Evolutionary conservation across 2,888 invertebrate species (phyloP).

Genomic region (Dorcus parallelipipedus): DNA sequence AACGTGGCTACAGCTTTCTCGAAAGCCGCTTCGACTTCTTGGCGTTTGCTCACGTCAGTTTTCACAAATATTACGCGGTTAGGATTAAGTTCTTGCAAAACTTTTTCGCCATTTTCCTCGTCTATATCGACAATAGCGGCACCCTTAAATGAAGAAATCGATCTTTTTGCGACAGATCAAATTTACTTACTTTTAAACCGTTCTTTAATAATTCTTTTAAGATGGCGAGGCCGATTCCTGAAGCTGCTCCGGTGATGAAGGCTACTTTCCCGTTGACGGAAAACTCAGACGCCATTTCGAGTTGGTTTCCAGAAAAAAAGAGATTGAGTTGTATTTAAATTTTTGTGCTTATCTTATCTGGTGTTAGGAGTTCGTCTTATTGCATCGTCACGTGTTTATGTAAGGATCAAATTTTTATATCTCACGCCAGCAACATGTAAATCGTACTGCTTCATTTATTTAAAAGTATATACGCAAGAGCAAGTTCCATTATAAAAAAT

Average conservation of each 20-base stretch:
- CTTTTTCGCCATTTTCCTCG: constrained; percentile 9
- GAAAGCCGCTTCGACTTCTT: constrained; percentile 17
- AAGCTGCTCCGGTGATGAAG: constrained; percentile 32
- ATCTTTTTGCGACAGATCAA: background rate
- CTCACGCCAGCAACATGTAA: no score
- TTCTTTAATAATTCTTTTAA: constrained; percentile 27
- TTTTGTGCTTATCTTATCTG: no score
- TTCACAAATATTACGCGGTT: constrained; percentile 11
- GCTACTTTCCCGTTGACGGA: constrained; percentile 26
- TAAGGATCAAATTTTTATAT: no score
- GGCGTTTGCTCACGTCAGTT: constrained; percentile 16
- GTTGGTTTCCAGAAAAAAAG: no score
- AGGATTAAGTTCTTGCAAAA: constrained; percentile 5
- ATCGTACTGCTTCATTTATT: no score
- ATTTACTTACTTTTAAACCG: constrained; percentile 22
- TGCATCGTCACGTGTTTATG: no score
- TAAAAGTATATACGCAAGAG: no score
- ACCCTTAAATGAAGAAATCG: constrained; percentile 5
- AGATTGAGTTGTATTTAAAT: no score
- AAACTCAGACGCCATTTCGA: background rate
- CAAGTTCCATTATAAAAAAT: no score
- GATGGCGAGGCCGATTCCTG: constrained; percentile 29
- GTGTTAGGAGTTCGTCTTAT: no score
- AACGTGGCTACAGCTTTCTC: background rate
- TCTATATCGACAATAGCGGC: constrained; percentile 16